Conservation (phyloP, 2,888 invertebrate genomes). For the Ommatoiulus sabulosus region DNA sequence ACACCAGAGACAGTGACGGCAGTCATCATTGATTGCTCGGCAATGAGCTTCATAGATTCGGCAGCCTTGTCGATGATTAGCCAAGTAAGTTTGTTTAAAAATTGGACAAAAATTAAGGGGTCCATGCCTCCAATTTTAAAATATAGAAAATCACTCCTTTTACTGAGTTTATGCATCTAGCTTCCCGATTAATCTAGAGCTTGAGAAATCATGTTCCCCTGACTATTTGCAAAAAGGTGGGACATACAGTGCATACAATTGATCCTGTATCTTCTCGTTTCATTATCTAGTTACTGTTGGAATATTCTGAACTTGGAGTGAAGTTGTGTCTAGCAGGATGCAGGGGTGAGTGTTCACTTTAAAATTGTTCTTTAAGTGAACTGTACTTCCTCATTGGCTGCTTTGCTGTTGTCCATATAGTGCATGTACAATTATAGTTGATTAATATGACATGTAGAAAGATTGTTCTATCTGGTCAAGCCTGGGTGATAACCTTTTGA, state of each 20-base stretch:
- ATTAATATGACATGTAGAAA: too few species aligned
- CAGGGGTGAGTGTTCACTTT: conserved; percentile 49
- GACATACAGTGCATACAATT: too few species aligned
- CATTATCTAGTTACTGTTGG: background rate
- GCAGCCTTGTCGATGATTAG: conserved; percentile 52
- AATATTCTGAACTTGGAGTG: conserved; percentile 52
- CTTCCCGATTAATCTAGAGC: background rate
- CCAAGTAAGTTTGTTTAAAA: background rate
- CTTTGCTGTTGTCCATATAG: background rate
- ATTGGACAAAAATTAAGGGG: background rate
- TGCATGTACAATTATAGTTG: too few species aligned
- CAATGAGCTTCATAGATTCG: conserved; percentile 55
- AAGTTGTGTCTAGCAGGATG: conserved; percentile 51
- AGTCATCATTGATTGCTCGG: conserved; percentile 55
- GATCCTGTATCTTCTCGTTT: too few species aligned
- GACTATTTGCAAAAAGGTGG: too few species aligned
- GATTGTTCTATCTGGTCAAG: too few species aligned
- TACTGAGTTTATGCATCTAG: background rate
- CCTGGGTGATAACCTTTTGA: too few species aligned
- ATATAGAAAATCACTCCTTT: too few species aligned
- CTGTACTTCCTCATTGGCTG: background rate
- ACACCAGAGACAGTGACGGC: conserved; percentile 41
- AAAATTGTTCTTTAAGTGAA: background rate
- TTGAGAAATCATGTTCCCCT: too few species aligned
- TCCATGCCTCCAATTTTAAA: too few species aligned